phyloP scores from a whole-genome alignment of 1,140 invertebrate genomes.

The Eupeodes corollae region DNA sequence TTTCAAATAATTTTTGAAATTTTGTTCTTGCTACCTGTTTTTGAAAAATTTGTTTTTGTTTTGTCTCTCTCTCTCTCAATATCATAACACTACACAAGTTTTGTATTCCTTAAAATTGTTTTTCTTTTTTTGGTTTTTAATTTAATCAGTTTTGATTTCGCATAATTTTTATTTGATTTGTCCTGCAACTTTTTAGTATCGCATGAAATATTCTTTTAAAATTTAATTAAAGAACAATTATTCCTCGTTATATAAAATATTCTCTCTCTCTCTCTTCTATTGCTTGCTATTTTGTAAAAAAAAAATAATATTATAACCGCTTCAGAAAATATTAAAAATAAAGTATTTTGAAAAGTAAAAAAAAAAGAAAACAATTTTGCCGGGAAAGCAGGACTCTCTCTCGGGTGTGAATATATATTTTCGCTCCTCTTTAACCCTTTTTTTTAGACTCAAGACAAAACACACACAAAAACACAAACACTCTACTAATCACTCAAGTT shows the following conservation, averaged over 20 bases:
- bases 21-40: slow-evolving; percentile 9
- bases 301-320: background rate
- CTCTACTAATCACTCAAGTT: no score
- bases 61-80: slow-evolving; percentile 22
- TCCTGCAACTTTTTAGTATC: slow-evolving; percentile 3
- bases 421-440: background rate
- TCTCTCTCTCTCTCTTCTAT: background rate
- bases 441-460: background rate
- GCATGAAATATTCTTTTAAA: no score
- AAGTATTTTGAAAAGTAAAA: background rate
- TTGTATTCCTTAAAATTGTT: slow-evolving; percentile 5
- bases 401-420: background rate
- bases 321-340: background rate
- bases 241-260: slow-evolving; percentile 3
- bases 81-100: slow-evolving; percentile 19
- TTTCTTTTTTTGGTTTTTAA: background rate
- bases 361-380: slow-evolving; percentile 22
- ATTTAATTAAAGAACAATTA: background rate
- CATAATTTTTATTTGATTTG: background rate
- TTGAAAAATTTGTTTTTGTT: slow-evolving; percentile 21
- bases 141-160: slow-evolving; percentile 1
- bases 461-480: no score
- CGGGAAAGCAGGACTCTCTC: slow-evolving; percentile 35
- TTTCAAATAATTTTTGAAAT: slow-evolving; percentile 3
- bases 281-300: background rate